Conservation (phyloP, 2,888 invertebrate species). For the Conistra vaccinii region DNA sequence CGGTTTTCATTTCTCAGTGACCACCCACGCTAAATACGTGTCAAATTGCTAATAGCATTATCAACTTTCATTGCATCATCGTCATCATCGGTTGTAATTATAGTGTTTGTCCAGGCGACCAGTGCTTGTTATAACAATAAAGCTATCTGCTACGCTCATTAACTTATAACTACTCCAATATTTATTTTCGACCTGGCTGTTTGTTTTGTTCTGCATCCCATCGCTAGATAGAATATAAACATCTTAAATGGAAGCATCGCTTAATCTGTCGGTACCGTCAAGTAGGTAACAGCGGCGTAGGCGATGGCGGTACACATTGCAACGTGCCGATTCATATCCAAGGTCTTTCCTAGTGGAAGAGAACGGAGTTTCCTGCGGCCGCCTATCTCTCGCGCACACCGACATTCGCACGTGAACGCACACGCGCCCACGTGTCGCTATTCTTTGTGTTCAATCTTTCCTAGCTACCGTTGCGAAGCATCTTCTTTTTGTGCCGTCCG, state of each 20-base stretch:
- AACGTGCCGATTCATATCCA: slow-evolving; percentile 90
- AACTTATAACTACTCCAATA: slow-evolving; percentile 77
- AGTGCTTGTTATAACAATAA: slow-evolving; percentile 83
- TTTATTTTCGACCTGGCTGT: slow-evolving; percentile 72
- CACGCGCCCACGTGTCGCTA: slow-evolving; percentile 87
- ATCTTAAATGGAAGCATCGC: slow-evolving; percentile 79
- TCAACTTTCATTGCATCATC: slow-evolving; percentile 89
- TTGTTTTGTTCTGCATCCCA: slow-evolving; percentile 61
- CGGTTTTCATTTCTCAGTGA: slow-evolving; percentile 80
- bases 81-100: slow-evolving; percentile 79
- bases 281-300: slow-evolving; percentile 89
- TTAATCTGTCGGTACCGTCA: slow-evolving; percentile 82
- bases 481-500: slow-evolving; percentile 89
- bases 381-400: slow-evolving; percentile 89
- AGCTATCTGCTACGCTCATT: slow-evolving; percentile 84
- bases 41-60: slow-evolving; percentile 88
- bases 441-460: slow-evolving; percentile 89
- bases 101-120: slow-evolving; percentile 80
- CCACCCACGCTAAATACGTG: slow-evolving; percentile 88
- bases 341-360: slow-evolving; percentile 91
- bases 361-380: slow-evolving; percentile 91
- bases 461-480: slow-evolving; percentile 88
- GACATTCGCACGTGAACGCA: slow-evolving; percentile 87
- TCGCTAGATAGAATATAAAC: slow-evolving; percentile 62
- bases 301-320: slow-evolving; percentile 90